Evolutionary conservation across 2,888 invertebrate species (phyloP).

Genomic region (Linyphia triangularis): DNA sequence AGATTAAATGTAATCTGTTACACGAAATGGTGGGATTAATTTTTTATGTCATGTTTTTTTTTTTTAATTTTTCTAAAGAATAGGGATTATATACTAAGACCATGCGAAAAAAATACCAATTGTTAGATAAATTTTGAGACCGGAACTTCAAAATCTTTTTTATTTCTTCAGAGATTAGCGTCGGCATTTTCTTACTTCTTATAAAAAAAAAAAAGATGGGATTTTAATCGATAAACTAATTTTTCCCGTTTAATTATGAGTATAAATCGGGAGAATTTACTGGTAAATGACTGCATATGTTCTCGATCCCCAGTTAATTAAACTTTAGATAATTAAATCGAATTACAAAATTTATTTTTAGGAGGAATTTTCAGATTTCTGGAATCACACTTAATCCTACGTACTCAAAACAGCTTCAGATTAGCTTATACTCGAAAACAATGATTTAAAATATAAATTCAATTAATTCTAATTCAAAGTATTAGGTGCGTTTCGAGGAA

Average conservation of each 20-base stretch:
- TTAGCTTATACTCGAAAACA: too few relatives aligned
- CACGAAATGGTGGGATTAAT: slow-evolving; percentile 60
- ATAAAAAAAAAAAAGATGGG: background rate
- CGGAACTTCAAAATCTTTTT: background rate
- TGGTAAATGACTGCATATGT: background rate
- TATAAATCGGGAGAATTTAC: background rate
- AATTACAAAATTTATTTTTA: background rate
- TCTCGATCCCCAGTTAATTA: slow-evolving; percentile 18
- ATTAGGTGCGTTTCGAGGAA: too few relatives aligned
- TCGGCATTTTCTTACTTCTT: background rate
- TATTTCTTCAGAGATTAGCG: background rate
- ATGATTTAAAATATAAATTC: too few relatives aligned
- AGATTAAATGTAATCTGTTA: slow-evolving; percentile 67
- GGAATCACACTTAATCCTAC: background rate
- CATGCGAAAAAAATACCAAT: background rate
- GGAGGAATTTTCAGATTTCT: background rate
- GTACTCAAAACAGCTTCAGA: too few relatives aligned
- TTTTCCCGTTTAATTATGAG: slow-evolving; percentile 5
- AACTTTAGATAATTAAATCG: background rate
- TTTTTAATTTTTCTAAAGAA: slow-evolving; percentile 47
- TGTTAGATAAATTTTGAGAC: slow-evolving; percentile 29
- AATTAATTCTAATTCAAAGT: too few relatives aligned
- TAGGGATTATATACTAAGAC: slow-evolving; percentile 41
- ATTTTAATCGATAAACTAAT: background rate
- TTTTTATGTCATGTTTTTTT: slow-evolving; percentile 20